A percentile compares a stretch with the other conserved stretches of the same genome.
Evolutionary conservation across 2,797 vertebrate genomes (phyloP).

Genomic region (Chaenodraco wilsoni): DNA sequence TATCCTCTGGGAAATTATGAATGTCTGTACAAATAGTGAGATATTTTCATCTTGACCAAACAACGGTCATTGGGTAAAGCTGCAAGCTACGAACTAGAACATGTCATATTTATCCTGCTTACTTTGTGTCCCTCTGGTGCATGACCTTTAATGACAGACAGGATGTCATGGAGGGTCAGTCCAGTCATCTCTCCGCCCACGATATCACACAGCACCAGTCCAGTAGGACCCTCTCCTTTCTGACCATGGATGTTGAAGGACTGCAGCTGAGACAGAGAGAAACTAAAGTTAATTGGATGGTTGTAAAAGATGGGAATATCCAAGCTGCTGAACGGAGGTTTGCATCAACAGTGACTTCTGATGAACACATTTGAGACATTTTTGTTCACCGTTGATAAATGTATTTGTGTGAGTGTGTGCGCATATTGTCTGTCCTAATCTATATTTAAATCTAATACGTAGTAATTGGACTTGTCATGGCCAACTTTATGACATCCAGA

Average conservation of each 20-base stretch:
- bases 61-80: neutral
- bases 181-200: slow-evolving; percentile 68
- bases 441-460: neutral
- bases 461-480: neutral
- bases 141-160: slow-evolving; percentile 78
- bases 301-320: neutral
- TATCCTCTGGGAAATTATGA: neutral
- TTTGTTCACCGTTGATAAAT: neutral
- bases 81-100: neutral
- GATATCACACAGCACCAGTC: slow-evolving; percentile 75
- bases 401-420: neutral
- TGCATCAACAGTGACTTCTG: neutral
- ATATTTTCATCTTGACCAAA: slow-evolving; percentile 2
- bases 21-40: neutral
- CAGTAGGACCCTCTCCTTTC: slow-evolving; percentile 24
- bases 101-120: neutral
- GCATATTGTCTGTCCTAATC: neutral
- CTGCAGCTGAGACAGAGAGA: slow-evolving; percentile 67
- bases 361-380: neutral
- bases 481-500: neutral
- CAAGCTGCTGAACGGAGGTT: neutral
- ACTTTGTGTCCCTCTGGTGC: slow-evolving; percentile 79
- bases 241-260: slow-evolving; percentile 64
- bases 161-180: slow-evolving; percentile 73
- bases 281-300: neutral